Evolutionary conservation across 2,888 invertebrate species (phyloP).

Genomic region (Eristalinus sepulchralis): DNA sequence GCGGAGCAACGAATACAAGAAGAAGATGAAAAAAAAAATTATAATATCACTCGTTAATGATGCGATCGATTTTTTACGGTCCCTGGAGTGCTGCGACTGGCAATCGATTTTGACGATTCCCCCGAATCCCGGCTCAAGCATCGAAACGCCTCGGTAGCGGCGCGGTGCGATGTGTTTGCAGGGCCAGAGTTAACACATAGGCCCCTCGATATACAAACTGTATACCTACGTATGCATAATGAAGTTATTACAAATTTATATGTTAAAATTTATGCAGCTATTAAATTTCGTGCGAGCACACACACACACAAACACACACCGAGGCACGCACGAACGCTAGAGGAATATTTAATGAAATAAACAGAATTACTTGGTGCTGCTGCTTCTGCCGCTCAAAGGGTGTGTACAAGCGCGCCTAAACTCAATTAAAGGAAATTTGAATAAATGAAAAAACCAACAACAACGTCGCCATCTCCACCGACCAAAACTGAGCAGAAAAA

Average conservation of each 20-base stretch:
- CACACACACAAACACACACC: slow-evolving; percentile 16
- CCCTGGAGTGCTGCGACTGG: slow-evolving; percentile 39
- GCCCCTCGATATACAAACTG: not conserved
- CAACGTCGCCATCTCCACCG: not conserved
- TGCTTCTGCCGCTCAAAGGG: slow-evolving; percentile 42
- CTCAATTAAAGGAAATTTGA: slow-evolving; percentile 64
- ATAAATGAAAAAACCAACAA: slow-evolving; percentile 32
- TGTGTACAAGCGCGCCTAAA: slow-evolving; percentile 64
- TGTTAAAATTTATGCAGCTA: slow-evolving; percentile 69
- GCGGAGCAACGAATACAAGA: not conserved
- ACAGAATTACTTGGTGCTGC: slow-evolving; percentile 43
- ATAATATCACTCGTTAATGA: slow-evolving; percentile 59
- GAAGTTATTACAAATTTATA: slow-evolving; percentile 69
- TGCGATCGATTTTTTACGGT: slow-evolving; percentile 67
- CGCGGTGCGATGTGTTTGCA: slow-evolving; percentile 21
- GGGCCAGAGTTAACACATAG: slow-evolving; percentile 12
- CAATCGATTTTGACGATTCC: slow-evolving; percentile 56
- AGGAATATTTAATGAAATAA: slow-evolving; percentile 67
- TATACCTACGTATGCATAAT: slow-evolving; percentile 57
- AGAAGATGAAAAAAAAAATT: slow-evolving; percentile 4
- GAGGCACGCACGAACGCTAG: slow-evolving; percentile 48
- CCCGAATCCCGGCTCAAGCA: slow-evolving; percentile 26
- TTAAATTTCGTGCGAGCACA: slow-evolving; percentile 65
- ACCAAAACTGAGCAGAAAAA: not conserved
- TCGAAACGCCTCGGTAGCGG: slow-evolving; percentile 28